phyloP scores from a whole-genome alignment of 1,140 invertebrate genomes.

The Drosophila funebris region DNA sequence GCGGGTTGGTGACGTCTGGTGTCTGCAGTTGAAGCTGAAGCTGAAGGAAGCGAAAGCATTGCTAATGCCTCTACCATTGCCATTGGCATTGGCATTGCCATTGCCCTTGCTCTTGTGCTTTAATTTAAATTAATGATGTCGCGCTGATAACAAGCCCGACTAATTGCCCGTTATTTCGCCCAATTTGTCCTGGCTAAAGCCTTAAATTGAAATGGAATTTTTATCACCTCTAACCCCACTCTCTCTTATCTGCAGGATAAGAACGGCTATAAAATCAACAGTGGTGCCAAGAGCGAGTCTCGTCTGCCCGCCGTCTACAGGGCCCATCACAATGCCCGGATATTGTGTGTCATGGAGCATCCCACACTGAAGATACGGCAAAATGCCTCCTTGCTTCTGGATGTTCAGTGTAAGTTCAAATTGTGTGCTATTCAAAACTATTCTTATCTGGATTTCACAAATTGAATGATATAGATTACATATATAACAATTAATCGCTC shows the following conservation, averaged over 20 bases:
- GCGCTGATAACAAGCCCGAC: slow-evolving; percentile 71
- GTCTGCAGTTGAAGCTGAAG: neutral
- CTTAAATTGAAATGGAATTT: slow-evolving; percentile 59
- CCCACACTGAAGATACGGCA: slow-evolving; percentile 87
- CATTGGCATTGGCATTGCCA: neutral
- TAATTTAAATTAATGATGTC: slow-evolving; percentile 79
- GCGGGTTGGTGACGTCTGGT: neutral
- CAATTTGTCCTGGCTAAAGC: slow-evolving; percentile 57
- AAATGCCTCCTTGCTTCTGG: slow-evolving; percentile 89
- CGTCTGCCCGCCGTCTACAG: slow-evolving; percentile 88
- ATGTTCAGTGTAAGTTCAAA: slow-evolving; percentile 91
- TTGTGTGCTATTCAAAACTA: neutral
- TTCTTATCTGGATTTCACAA: no score
- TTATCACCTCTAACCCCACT: slow-evolving; percentile 17
- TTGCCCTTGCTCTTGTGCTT: slow-evolving; percentile 44
- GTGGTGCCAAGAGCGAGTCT: slow-evolving; percentile 87
- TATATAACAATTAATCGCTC: no score
- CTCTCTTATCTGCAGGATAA: slow-evolving; percentile 73
- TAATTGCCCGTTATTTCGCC: slow-evolving; percentile 68
- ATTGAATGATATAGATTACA: no score
- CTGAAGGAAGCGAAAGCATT: neutral
- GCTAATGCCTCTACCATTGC: neutral
- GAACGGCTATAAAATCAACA: slow-evolving; percentile 83
- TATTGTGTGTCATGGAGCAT: slow-evolving; percentile 90
- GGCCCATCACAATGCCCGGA: slow-evolving; percentile 90